These are phyloP conservation scores for Pardalotus punctatus DNA, from an alignment of 2,113 vertebrate species.

Conservation along the genomic window DNA sequence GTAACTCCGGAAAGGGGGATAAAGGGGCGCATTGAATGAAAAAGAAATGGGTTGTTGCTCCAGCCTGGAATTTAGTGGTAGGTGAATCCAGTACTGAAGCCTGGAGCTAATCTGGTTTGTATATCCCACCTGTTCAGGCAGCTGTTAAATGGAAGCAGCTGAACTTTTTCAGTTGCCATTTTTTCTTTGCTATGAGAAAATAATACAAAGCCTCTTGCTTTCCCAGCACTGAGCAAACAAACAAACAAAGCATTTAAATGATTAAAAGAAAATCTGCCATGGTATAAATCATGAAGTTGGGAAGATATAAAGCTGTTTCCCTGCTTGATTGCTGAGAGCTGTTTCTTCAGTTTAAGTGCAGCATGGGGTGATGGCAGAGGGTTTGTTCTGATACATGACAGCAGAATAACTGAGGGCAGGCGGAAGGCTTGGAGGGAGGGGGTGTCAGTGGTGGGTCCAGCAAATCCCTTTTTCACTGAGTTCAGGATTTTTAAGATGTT, in stretches of 20 bases:
- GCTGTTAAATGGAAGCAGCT: constrained; percentile 40
- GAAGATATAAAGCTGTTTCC: not conserved
- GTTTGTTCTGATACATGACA: not conserved
- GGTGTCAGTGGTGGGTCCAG: not conserved
- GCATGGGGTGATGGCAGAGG: not conserved
- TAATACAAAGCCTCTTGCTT: not conserved
- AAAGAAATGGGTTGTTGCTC: not conserved
- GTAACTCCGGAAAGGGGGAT: not conserved
- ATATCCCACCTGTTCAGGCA: constrained; percentile 50
- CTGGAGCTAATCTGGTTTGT: constrained; percentile 10
- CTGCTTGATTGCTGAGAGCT: not conserved
- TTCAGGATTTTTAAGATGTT: not conserved
- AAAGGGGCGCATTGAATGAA: not conserved
- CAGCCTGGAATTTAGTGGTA: constrained; percentile 5
- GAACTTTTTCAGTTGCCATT: constrained; percentile 18
- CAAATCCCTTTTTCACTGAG: not conserved
- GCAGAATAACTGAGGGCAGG: not conserved
- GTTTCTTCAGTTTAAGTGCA: not conserved
- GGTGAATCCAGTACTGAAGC: not conserved
- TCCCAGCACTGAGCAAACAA: not conserved
- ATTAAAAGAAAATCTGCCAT: not conserved
- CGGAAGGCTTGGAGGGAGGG: not conserved
- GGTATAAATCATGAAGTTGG: not conserved
- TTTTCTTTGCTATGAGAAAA: not conserved
- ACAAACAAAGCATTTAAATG: not conserved